Evolutionary conservation across 1,140 invertebrate genomes (phyloP), one percentile per base, ranked within the genome.

Genomic region (Leptinotarsa lineolata): DNA sequence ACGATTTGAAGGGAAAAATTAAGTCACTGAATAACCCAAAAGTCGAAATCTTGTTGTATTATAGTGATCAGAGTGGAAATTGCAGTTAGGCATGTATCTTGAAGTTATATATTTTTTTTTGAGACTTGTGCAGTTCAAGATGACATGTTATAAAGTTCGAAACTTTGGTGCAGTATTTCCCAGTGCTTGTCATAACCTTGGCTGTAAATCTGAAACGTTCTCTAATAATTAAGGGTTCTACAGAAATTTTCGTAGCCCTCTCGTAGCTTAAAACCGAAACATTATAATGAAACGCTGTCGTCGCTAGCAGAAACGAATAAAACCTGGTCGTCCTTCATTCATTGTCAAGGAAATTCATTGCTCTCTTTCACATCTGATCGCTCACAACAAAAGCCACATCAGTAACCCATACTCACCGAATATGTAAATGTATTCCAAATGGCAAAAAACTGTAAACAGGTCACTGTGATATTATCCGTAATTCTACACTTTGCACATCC

Each of bases 301-400:
- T 54, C 48, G n/a, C 5, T 54, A 20, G 20, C 61, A 13, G 61
- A 63, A 63, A 22, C 61, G 61, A 63, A 54, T 24, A 54, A 68
- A 54, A 68, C 20, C 65, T 59, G 39, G 77, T 74, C 77, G 77
- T 75, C 77, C 77, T 78, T 78, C 76, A 76, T 63, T 64, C 74
- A 78, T 58, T 78, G 77, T 74, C 77, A 78, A 78, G 77, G 77
- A 73, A 68, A 78, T 72, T 78, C 77, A 72, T 74, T 78, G 77
- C 74, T 73, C 77, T 60, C 68, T 73, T 72, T 71, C 24, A 44
- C 18, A 59, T 70, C 18, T 45, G 54, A 60, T 58, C 24, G 22
- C 16, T 21, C 21, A 18, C 63, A 59, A 70, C 46, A 58, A 24
- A 24, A 59, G 22, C 54, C 18, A 2, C 54, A 44, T n/a, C 46